Evolutionary conservation across 2,113 vertebrate species (phyloP), one percentile per base, ranked within the genome.

Genomic region (Apus apus): DNA sequence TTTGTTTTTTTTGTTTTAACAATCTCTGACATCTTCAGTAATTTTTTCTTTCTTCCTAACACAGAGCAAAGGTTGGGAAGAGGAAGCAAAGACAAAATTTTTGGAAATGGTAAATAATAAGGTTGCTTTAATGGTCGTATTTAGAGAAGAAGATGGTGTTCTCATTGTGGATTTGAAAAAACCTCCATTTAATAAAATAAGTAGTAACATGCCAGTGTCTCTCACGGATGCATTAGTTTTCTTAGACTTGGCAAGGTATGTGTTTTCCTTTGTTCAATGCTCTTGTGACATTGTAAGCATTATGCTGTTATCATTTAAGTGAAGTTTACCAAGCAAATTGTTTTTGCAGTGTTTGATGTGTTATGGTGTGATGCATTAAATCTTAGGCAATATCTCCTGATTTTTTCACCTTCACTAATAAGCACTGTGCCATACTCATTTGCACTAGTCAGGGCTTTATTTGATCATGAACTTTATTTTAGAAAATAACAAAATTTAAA

Each of bases 121-220:
- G 81, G 94, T 97, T 34, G 98, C 99, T 89, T 96, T 98, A 94
- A 99, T 99, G 99, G 96, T 96, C 56, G 56, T 97, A 76, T 97
- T 98, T 86, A 96, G 98, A 94, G 97, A 98, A 95, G 98, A 99
- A 57, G 79, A 97, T 94, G 98, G 98, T 50, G 88, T 97, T 21
- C 97, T 99, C 78, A 96, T 99, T 97, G 99, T 99, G 93, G 99
- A 99, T 97, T 98, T 99, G 54, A 98, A 96, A 87, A 99, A 99
- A 93, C 96, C 97, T 71, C 96, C 98, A 14, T 92, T 97, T 94
- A 98, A 97, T 93, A 98, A 98, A 96, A 95, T 96, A 34, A 97
- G 84, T 65, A 98, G 58, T 91, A 96, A 97, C 34, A 93, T 98
- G 75, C 98, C 98, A 30, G 62, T 98, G 53, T 99, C 99, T 72